Percentiles rank a stretch among this genome's conserved stretches.
Evolutionary conservation across 2,113 vertebrate species (phyloP).

Genomic region (Lophotis ruficrista): DNA sequence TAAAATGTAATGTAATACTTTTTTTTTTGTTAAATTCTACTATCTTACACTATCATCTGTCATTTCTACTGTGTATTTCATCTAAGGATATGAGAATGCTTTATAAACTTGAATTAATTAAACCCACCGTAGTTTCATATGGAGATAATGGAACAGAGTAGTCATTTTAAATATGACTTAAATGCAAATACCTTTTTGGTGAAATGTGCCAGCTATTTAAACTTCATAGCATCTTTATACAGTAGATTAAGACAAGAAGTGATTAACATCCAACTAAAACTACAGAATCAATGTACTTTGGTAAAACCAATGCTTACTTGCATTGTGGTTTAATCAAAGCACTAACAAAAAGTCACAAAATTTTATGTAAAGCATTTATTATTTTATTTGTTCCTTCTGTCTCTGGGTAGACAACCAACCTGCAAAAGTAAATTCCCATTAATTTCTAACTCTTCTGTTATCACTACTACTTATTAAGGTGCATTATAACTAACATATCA

Average conservation of each 20-base stretch:
- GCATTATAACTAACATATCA: neutral
- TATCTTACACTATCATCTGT: neutral
- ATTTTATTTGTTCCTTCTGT: neutral
- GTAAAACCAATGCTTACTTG: neutral
- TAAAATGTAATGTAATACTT: neutral
- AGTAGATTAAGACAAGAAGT: neutral
- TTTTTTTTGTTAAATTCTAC: neutral
- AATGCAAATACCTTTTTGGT: neutral
- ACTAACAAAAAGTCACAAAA: neutral
- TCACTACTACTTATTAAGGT: neutral
- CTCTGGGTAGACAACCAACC: neutral
- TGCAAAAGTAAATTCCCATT: neutral
- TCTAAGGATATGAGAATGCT: neutral
- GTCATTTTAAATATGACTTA: neutral
- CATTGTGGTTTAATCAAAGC: neutral
- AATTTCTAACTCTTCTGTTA: neutral
- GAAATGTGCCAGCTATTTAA: neutral
- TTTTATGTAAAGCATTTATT: neutral
- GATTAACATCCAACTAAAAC: neutral
- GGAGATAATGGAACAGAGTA: neutral
- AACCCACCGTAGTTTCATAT: neutral
- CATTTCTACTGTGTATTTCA: neutral
- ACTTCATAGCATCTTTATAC: neutral
- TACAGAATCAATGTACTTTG: neutral
- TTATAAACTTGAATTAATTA: slow-evolving; percentile 20